phyloP scores from a whole-genome alignment of 53 echinoderm and acorn worm genomes.

The Paracentrotus lividus region DNA sequence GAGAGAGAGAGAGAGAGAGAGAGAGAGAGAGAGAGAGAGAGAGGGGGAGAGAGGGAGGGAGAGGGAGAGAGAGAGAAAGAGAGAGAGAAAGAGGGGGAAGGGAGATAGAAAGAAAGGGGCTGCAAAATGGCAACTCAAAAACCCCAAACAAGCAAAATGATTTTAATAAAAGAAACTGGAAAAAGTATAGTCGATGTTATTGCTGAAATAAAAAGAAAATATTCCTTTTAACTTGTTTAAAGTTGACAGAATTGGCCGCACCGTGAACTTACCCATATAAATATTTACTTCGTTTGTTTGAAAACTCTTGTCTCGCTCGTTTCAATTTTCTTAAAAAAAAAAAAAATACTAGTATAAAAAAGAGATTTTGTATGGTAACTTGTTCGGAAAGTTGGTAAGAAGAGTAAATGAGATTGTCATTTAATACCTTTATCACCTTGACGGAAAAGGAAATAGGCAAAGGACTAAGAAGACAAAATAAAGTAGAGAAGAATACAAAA shows the following conservation, averaged over 20 bases:
- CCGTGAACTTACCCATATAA: neutral
- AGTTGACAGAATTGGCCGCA: neutral
- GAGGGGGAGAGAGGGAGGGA: too few species aligned
- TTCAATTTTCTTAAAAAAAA: too few species aligned
- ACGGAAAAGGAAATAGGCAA: constrained; percentile 34
- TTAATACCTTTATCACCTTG: too few species aligned
- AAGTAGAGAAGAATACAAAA: constrained; percentile 16
- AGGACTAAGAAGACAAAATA: constrained; percentile 64
- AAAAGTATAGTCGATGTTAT: too few species aligned
- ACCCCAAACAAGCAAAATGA: too few species aligned
- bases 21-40: neutral
- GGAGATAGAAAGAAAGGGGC: neutral
- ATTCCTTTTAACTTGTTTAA: neutral
- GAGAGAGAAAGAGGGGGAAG: neutral
- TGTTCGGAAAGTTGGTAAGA: too few species aligned
- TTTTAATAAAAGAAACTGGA: too few species aligned
- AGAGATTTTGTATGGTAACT: too few species aligned
- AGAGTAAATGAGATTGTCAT: too few species aligned
- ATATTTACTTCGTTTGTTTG: neutral
- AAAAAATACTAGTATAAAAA: too few species aligned
- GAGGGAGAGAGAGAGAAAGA: neutral
- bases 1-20: neutral
- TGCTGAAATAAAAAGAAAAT: too few species aligned
- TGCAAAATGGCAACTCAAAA: too few species aligned
- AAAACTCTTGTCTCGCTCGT: neutral